Conservation (phyloP, 2,797 vertebrate genomes). For the Pteronotus mesoamericanus region DNA sequence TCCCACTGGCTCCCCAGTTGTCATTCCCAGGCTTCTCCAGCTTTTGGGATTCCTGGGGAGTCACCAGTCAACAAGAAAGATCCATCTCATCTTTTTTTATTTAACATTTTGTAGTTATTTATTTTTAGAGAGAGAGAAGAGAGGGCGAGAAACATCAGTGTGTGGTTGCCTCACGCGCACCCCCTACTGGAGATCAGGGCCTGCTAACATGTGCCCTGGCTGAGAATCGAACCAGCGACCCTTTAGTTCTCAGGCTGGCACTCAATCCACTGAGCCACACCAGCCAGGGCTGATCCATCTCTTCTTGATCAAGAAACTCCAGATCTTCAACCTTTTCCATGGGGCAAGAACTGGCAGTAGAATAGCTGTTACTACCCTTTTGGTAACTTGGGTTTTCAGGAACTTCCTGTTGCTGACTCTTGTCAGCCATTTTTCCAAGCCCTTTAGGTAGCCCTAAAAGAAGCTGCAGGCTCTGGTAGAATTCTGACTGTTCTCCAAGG, state of each 20-base stretch:
- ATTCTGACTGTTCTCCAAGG: slow-evolving; percentile 72
- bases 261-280: no score
- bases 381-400: slow-evolving; percentile 77
- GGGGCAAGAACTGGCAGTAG: slow-evolving; percentile 72
- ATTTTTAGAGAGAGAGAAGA: no score
- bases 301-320: slow-evolving; percentile 77
- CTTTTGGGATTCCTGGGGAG: slow-evolving; percentile 63
- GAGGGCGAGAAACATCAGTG: no score
- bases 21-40: slow-evolving; percentile 39
- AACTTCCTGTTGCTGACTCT: slow-evolving; percentile 75
- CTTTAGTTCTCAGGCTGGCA: no score
- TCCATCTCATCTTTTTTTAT: slow-evolving; percentile 85
- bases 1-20: slow-evolving; percentile 70
- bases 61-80: slow-evolving; percentile 88
- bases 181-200: no score
- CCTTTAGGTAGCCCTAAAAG: slow-evolving; percentile 90
- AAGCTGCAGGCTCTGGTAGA: slow-evolving; percentile 74
- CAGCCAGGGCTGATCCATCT: no score
- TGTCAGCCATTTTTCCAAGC: slow-evolving; percentile 91
- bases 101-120: no score
- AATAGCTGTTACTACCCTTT: slow-evolving; percentile 73
- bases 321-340: slow-evolving; percentile 88
- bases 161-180: no score
- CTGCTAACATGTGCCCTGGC: no score
- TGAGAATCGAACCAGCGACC: no score